phyloP scores from a whole-genome alignment of 2,888 invertebrate species.

The Diploptera punctata region DNA sequence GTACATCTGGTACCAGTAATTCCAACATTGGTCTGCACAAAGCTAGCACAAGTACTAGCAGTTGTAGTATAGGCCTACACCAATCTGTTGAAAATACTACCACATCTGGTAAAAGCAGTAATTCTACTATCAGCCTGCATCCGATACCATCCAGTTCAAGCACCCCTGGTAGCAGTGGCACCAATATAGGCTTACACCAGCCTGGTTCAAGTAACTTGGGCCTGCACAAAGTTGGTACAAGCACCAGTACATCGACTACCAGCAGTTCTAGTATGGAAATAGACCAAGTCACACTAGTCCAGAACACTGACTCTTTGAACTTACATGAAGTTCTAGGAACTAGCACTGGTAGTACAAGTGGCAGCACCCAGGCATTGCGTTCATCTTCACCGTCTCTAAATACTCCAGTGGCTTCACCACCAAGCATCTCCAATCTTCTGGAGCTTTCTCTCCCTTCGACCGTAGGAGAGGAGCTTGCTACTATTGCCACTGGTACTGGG shows the following conservation, averaged over 20 bases:
- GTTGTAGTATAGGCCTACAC: background rate
- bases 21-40: background rate
- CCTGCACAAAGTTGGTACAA: too few species aligned
- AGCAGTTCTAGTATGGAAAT: background rate
- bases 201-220: too few species aligned
- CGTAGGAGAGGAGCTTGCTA: conserved; percentile 27
- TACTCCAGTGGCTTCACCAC: conserved; percentile 34
- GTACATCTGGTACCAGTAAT: too few species aligned
- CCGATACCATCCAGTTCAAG: background rate
- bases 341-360: background rate
- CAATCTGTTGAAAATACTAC: too few species aligned
- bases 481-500: background rate
- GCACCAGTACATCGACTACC: too few species aligned
- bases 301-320: too few species aligned
- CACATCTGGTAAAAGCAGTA: background rate
- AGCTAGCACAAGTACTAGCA: too few species aligned
- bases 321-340: too few species aligned
- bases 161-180: background rate
- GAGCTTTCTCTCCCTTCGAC: conserved; percentile 33
- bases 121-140: background rate
- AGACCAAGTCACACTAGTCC: background rate
- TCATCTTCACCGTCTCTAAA: background rate
- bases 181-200: background rate
- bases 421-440: conserved; percentile 41
- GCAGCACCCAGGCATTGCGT: background rate